phyloP scores from a whole-genome alignment of 2,888 invertebrate genomes.

The Cheilosia vernalis region DNA sequence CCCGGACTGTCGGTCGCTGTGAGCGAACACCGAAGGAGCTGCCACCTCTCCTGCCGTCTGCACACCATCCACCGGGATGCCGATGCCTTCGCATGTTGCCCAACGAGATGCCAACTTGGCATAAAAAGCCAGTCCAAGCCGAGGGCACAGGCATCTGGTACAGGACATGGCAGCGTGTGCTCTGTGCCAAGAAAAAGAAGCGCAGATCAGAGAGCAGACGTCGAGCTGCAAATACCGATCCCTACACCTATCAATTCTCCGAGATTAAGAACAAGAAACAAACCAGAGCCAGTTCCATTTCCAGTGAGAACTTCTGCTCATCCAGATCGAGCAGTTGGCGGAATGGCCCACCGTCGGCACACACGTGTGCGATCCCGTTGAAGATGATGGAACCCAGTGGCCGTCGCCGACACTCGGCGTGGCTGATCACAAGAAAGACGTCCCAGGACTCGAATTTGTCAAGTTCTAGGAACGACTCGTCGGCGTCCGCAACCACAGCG shows the following conservation, averaged over 20 bases:
- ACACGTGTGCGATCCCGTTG: constrained; percentile 90
- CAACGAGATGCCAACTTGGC: constrained; percentile 82
- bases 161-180: constrained; percentile 83
- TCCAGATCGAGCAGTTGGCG: constrained; percentile 94
- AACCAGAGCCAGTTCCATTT: constrained; percentile 91
- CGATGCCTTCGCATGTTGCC: constrained; percentile 84
- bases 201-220: constrained; percentile 80
- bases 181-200: constrained; percentile 77
- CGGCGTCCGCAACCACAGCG: constrained; percentile 94
- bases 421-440: constrained; percentile 95
- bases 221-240: constrained; percentile 85
- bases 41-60: constrained; percentile 84
- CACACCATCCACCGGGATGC: constrained; percentile 83
- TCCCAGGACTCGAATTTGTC: constrained; percentile 96
- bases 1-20: constrained; percentile 78
- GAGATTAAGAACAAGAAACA: constrained; percentile 89
- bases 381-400: constrained; percentile 87
- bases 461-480: constrained; percentile 95
- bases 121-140: constrained; percentile 79
- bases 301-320: constrained; percentile 95
- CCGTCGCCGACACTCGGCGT: constrained; percentile 92
- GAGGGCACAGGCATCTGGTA: constrained; percentile 78
- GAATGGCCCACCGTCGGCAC: constrained; percentile 86
- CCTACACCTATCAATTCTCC: constrained; percentile 90
- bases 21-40: constrained; percentile 91